These are phyloP conservation scores for Elysia chlorotica DNA, from an alignment of 1,140 invertebrate species.

Conservation along the genomic window DNA sequence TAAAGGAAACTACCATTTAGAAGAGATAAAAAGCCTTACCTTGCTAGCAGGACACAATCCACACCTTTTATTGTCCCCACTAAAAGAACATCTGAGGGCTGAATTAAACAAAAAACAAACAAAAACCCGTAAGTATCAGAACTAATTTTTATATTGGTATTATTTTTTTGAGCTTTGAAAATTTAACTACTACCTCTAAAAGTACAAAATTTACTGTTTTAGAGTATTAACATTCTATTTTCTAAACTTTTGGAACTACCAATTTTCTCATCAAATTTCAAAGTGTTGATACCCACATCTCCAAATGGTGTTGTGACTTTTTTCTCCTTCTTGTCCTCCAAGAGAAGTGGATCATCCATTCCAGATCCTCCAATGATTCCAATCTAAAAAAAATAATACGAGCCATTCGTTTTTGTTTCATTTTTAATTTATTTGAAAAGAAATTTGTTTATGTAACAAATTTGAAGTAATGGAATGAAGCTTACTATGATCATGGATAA, in stretches of 20 bases:
- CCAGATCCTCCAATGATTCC: constrained; percentile 96
- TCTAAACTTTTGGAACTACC: neutral
- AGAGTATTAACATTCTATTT: neutral
- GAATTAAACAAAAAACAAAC: constrained; percentile 26
- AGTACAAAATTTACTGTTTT: neutral
- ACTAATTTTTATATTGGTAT: too few species aligned
- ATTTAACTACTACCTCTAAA: too few species aligned
- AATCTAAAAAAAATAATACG: too few species aligned
- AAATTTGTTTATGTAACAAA: too few species aligned
- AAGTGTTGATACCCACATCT: constrained; percentile 43
- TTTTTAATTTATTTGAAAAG: too few species aligned
- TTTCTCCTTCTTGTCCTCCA: constrained; percentile 73
- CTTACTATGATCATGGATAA: too few species aligned
- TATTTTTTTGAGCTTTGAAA: too few species aligned
- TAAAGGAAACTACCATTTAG: neutral
- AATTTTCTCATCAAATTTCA: neutral
- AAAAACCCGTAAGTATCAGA: neutral
- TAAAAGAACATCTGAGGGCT: constrained; percentile 82
- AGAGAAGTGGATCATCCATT: constrained; percentile 82
- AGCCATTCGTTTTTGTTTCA: too few species aligned
- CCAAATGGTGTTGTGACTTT: constrained; percentile 82
- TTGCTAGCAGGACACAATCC: constrained; percentile 80
- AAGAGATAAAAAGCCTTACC: constrained; percentile 60
- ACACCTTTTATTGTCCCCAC: constrained; percentile 73
- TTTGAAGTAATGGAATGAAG: too few species aligned